Percentiles rank a stretch among this genome's conserved stretches.
These are phyloP conservation scores for Myoxocephalus aenaeus DNA, from an alignment of 2,797 vertebrate genomes.

Conservation along the genomic window DNA sequence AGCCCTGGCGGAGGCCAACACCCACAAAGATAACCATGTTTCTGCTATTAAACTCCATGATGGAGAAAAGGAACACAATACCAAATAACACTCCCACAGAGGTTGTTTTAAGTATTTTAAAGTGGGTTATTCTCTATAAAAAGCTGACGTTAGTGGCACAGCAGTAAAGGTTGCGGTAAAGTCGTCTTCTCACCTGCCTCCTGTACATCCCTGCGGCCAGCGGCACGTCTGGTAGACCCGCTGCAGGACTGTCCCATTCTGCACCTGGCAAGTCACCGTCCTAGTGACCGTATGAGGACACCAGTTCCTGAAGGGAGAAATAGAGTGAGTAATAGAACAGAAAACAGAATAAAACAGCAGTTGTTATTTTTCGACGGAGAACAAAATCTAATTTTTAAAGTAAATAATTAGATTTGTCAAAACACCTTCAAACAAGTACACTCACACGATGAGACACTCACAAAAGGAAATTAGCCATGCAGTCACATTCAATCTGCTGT, in stretches of 20 bases:
- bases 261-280: slow-evolving; percentile 92
- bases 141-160: background rate
- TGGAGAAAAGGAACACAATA: too few species aligned
- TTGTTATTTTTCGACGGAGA: slow-evolving; percentile 18
- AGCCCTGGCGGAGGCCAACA: too few species aligned
- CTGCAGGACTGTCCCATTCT: slow-evolving; percentile 94
- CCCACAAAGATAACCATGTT: background rate
- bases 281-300: slow-evolving; percentile 92
- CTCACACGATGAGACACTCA: slow-evolving; percentile 11
- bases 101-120: background rate
- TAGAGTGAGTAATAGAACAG: slow-evolving; percentile 6
- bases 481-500: slow-evolving; percentile 31
- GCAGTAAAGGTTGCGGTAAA: background rate
- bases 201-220: slow-evolving; percentile 92
- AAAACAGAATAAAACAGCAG: slow-evolving; percentile 12
- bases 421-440: slow-evolving; percentile 20
- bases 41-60: background rate
- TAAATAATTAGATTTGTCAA: slow-evolving; percentile 13
- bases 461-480: slow-evolving; percentile 53
- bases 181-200: slow-evolving; percentile 87
- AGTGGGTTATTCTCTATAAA: background rate
- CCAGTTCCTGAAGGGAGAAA: slow-evolving; percentile 90
- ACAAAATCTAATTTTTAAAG: slow-evolving; percentile 19
- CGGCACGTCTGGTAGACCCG: slow-evolving; percentile 93
- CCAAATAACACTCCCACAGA: too few species aligned